Evolutionary conservation across 2,888 invertebrate genomes (phyloP), one percentile per base, ranked within the genome.

Genomic region (Trilocha varians): DNA sequence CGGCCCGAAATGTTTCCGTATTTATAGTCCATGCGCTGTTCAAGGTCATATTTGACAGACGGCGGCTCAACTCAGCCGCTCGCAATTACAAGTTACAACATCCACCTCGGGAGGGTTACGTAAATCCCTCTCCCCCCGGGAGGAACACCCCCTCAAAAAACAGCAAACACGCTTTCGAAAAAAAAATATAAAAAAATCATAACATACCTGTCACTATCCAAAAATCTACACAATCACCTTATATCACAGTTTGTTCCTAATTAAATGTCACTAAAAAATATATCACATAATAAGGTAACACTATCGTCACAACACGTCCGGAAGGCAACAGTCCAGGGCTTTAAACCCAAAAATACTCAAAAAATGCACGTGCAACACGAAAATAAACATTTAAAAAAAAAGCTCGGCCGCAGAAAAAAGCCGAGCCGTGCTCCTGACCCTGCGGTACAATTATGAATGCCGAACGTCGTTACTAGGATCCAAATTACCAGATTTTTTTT

Each of bases 201-300:
- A 43, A 48, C 42, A 56, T 72, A 85, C 84, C 85, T 83, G 70
- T 68, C 64, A 69, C 68, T 72, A 72, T 76, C 69, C 74, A 72
- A 78, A 72, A 56, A 70, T 66, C 70, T 75, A 73, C 70, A 68
- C 66, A 65, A 25, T 70, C 78, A 74, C 78, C 82, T 65, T 74
- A 78, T 79, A 85, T 85, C 85, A 85, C 85, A 85, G 85, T 83
- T 83, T 73, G 82, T 80, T 83, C 74, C 65, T 83, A 82, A 70
- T 75, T 68, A 52, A 79, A 72, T 72, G 84, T 83, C 85, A 83
- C 80, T 80, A 79, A 76, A 25, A 25, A 9, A 25, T 25, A 73
- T 82, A 85, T 85, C 85, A 85, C 84, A 85, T 82, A 73, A 75
- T 77, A 67, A 67, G 80, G 80, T 83, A 83, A 79, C 85, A 83